Evolutionary conservation across 2,797 vertebrate species (phyloP).

Genomic region (Pelobates cultripes): DNA sequence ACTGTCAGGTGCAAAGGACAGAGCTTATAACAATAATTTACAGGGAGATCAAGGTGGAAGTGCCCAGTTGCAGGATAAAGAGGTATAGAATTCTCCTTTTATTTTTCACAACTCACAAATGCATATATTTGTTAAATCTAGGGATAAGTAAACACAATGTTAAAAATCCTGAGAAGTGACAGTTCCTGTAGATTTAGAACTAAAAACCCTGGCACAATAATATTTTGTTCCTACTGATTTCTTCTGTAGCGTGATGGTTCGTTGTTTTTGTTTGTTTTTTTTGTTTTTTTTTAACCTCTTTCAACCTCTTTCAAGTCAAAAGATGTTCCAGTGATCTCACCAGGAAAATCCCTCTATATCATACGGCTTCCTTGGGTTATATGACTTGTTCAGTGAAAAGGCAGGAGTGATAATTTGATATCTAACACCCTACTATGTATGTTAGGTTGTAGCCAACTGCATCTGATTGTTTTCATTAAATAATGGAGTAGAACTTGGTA

Average conservation of each 20-base stretch:
- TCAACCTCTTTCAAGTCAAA: not conserved
- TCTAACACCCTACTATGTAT: not conserved
- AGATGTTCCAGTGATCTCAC: not conserved
- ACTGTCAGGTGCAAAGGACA: no score
- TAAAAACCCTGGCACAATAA: not conserved
- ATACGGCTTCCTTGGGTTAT: not conserved
- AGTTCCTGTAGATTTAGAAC: not conserved
- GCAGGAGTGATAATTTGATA: not conserved
- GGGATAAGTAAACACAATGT: no score
- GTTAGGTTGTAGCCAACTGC: not conserved
- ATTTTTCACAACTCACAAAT: no score
- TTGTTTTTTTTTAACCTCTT: not conserved
- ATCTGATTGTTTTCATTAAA: not conserved
- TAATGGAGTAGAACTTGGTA: not conserved
- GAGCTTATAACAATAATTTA: no score
- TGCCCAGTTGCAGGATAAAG: no score
- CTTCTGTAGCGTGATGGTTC: not conserved
- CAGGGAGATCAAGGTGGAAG: no score
- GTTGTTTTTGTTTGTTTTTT: not conserved
- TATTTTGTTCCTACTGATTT: not conserved
- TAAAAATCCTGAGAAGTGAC: no score
- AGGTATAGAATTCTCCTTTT: no score
- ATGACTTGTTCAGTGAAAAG: not conserved
- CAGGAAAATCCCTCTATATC: conserved; percentile 1
- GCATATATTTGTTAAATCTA: no score